Conservation (phyloP, 2,113 vertebrate species). For the Heloderma charlesbogerti region DNA sequence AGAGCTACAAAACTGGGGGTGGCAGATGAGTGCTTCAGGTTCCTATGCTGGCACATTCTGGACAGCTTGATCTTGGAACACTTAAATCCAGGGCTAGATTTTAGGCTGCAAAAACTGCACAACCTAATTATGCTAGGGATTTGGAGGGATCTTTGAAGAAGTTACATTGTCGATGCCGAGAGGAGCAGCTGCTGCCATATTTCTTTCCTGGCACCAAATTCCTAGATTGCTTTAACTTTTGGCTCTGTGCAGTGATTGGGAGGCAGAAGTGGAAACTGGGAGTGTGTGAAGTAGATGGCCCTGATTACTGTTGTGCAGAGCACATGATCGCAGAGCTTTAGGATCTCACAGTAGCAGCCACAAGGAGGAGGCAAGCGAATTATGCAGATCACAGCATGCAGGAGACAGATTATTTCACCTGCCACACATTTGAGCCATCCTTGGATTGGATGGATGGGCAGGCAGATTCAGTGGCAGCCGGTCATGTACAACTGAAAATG, state of each 20-base stretch:
- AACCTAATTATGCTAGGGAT: background rate
- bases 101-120: background rate
- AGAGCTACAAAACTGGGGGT: too few relatives aligned
- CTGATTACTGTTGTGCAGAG: too few relatives aligned
- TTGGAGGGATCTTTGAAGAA: background rate
- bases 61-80: background rate
- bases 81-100: background rate
- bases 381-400: background rate
- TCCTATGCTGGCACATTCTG: background rate
- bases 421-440: background rate
- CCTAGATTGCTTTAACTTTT: background rate
- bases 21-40: too few relatives aligned
- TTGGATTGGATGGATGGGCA: background rate
- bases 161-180: background rate
- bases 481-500: background rate
- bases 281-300: too few relatives aligned
- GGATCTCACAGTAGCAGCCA: background rate
- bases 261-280: background rate
- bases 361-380: background rate
- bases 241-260: background rate
- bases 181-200: background rate
- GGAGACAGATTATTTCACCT: background rate
- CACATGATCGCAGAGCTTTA: background rate
- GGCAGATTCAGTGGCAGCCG: background rate
- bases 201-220: background rate